Evolutionary conservation across 2,888 invertebrate genomes (phyloP).

Genomic region (Heliconius ismenius): DNA sequence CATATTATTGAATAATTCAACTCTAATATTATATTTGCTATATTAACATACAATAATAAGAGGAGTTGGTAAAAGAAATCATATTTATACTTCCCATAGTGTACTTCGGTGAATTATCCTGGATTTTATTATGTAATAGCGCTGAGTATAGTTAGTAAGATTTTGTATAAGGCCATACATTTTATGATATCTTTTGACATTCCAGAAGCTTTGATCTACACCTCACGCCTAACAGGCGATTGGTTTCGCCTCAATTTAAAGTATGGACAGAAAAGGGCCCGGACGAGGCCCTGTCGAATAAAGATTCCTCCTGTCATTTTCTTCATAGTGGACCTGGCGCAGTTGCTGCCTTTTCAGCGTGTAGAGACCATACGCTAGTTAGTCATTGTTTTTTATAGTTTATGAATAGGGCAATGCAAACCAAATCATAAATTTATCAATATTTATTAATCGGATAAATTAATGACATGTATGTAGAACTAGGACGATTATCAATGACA

Average conservation of each 20-base stretch:
- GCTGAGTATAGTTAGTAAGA: too few relatives aligned
- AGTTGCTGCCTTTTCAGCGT: conserved; percentile 86
- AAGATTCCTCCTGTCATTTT: conserved; percentile 83
- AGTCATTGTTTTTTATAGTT: conserved; percentile 50
- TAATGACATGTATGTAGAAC: conserved; percentile 29
- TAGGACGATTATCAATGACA: conserved; percentile 26
- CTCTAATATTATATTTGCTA: neutral
- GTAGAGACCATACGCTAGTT: conserved; percentile 84
- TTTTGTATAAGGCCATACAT: neutral
- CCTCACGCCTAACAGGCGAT: conserved; percentile 83
- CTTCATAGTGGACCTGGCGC: conserved; percentile 81
- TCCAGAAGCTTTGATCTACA: conserved; percentile 82
- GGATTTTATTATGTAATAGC: too few relatives aligned
- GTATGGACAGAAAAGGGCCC: conserved; percentile 78
- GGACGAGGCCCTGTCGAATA: conserved; percentile 64
- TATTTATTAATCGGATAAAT: neutral
- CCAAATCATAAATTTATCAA: too few relatives aligned
- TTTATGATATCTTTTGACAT: neutral
- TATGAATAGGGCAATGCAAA: neutral
- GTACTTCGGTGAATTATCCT: too few relatives aligned
- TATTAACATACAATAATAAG: conserved; percentile 10
- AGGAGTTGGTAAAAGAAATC: neutral
- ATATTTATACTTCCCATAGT: neutral
- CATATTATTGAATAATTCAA: neutral
- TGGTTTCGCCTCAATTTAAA: conserved; percentile 83